Evolutionary conservation across 2,797 vertebrate genomes (phyloP).

Genomic region (Eulemur rubriventer): DNA sequence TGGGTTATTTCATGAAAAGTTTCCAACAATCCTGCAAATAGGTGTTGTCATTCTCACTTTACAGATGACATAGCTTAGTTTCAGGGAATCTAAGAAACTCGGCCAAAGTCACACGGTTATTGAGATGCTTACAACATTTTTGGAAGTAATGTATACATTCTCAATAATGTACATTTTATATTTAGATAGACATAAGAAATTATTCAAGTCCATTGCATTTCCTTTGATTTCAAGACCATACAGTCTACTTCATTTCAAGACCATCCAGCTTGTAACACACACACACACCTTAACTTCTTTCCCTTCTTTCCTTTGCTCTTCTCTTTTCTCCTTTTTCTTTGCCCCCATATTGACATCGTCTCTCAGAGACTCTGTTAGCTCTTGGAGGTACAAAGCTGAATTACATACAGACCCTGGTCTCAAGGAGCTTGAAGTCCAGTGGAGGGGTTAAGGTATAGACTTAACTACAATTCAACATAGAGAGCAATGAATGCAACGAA

Average conservation of each 20-base stretch:
- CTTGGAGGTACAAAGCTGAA: not conserved
- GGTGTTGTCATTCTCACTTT: not conserved
- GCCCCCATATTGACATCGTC: not conserved
- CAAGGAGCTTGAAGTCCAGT: not conserved
- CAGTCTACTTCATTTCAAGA: not conserved
- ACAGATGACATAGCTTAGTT: not conserved
- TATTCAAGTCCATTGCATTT: not conserved
- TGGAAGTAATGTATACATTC: not conserved
- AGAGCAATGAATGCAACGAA: not conserved
- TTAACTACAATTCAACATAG: not conserved
- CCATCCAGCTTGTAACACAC: not conserved
- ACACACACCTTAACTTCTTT: not conserved
- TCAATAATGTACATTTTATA: not conserved
- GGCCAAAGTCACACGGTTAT: not conserved
- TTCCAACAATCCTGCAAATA: not conserved
- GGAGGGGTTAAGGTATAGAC: not conserved
- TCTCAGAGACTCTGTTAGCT: not conserved
- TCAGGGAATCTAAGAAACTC: not conserved
- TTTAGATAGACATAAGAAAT: conserved; percentile 7
- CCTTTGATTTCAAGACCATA: not conserved
- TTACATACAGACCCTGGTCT: not conserved
- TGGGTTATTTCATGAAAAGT: not conserved
- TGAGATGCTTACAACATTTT: not conserved
- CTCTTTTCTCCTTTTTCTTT: not conserved
- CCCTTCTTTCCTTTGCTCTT: not conserved